phyloP scores from a whole-genome alignment of 2,113 vertebrate species.

The Orientallactaga bullata region DNA sequence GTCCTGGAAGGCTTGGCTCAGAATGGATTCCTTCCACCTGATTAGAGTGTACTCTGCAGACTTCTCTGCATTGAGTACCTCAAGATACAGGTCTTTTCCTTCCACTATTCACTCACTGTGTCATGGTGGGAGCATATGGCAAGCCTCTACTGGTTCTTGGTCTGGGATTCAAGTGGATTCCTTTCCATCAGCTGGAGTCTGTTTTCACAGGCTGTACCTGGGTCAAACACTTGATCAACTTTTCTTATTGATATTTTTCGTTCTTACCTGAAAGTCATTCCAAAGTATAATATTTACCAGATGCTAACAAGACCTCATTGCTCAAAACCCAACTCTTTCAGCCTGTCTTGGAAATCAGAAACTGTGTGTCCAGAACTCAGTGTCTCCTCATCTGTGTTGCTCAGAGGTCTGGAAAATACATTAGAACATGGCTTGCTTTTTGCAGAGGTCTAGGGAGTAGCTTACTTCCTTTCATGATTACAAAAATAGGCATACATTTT shows the following conservation, averaged over 20 bases:
- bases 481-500: conserved; percentile 27
- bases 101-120: accelerated
- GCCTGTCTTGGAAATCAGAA: conserved; percentile 4
- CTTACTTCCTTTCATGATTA: conserved; percentile 38
- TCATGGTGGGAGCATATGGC: background rate
- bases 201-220: background rate
- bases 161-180: background rate
- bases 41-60: background rate
- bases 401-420: conserved; percentile 9
- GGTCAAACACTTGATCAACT: background rate
- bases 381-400: background rate
- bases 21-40: background rate
- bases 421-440: background rate
- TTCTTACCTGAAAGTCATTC: background rate
- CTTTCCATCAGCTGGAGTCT: background rate
- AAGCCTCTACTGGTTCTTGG: background rate
- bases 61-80: background rate
- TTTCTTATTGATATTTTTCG: background rate
- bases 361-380: background rate
- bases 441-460: background rate
- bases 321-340: background rate
- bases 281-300: background rate
- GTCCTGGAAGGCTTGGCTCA: background rate
- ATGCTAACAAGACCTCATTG: background rate
- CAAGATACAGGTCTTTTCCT: background rate